Evolutionary conservation across 2,113 vertebrate species (phyloP), one percentile per base, ranked within the genome.

Genomic region (Mobula birostris): DNA sequence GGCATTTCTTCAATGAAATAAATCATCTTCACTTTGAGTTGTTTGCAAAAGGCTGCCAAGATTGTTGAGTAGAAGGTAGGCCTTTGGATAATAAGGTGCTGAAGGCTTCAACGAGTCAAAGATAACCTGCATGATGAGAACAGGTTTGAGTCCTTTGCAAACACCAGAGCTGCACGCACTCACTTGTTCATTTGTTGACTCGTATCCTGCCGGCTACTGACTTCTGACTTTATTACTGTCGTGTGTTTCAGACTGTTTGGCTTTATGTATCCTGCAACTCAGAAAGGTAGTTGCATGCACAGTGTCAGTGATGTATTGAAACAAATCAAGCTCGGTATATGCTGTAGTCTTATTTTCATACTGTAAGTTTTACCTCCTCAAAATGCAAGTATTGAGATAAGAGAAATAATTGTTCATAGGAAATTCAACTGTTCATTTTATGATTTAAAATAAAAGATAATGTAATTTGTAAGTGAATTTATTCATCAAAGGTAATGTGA

Each of bases 401-500:
- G 58, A 56, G 24, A 88, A 88, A 63, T 88, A 24, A 15, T 58
- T 27, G 32, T 32, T 66, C 56, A 32, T 74, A 93, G 58, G 36
- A 36, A 72, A 74, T 48, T 74, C 90, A 72, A 48, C 8, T 21
- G 72, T 21, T 93, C 36, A 48, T 92, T 40, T 29, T 48, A 93
- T 27, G 7, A 74, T 93, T 21, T 11, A 14, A 93, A 72, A 93
- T 72, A 72, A 74, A 74, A 27, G 66, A 24, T 32, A 11, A 48
- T 48, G 2, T 3, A 72, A 93, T 72, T 70, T 88, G 29, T 70
- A 74, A 93, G 70, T 12, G 70, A 74, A 74, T 93, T 72, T 72
- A 93, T 88, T 40, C 90, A 74, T 48, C 36, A 72, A 72, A 48
- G 68, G 14, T 93, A 93, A 93, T 74, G 68, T 93, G 90, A 93